These are phyloP conservation scores for Mythimna vitellina DNA, from an alignment of 2,888 invertebrate genomes.

Conservation along the genomic window DNA sequence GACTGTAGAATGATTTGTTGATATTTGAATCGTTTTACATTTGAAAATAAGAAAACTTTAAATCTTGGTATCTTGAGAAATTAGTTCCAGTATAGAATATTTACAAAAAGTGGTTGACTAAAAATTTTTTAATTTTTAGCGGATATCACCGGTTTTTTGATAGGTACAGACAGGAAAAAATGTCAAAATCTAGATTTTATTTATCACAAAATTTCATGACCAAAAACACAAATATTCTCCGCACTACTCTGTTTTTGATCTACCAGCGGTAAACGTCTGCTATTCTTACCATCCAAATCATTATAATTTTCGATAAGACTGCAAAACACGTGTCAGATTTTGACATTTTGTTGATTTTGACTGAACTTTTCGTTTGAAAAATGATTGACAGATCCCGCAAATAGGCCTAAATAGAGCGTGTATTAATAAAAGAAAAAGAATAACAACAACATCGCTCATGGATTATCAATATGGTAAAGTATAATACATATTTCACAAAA, in stretches of 20 bases:
- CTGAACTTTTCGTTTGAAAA: not conserved
- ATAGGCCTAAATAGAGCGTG: conserved; percentile 33
- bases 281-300: not conserved
- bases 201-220: not conserved
- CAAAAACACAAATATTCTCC: not conserved
- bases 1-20: not conserved
- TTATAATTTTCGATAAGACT: not conserved
- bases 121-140: not conserved
- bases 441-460: not conserved
- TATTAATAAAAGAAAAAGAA: not conserved
- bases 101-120: not conserved
- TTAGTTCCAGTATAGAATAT: not conserved
- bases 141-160: not conserved
- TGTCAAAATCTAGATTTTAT: not conserved
- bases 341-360: not conserved
- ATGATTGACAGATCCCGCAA: not conserved
- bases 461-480: not conserved
- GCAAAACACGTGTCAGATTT: not conserved
- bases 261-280: not conserved
- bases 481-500: not conserved
- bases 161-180: not conserved
- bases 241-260: not conserved
- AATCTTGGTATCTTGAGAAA: not conserved
- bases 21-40: not conserved
- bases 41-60: not conserved